Base-by-base conservation (phyloP, 2,888 invertebrate genomes). In the Plusia festucae region DNA sequence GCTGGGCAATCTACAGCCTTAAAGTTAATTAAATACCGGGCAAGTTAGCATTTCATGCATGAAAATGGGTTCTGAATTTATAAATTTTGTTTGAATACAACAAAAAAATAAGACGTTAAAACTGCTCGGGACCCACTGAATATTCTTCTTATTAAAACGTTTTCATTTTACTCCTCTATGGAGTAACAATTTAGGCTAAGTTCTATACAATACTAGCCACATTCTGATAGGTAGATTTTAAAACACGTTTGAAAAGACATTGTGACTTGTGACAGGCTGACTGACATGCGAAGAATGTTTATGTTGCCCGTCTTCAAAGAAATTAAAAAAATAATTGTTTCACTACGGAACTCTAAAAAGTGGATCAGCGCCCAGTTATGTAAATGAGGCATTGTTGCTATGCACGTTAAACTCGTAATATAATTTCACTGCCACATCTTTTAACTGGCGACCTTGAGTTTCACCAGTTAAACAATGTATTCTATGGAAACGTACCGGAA, bases 351-450 rank as follows among this genome's bases (percentile, higher is more conserved):
- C 46, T 20, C 46, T 49, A 49, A 72, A 81, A 85, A 81, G 84
- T 82, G 81, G 76, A 79, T 81, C 78, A 74, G 79, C 81, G 84
- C 84, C 85, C 85, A 85, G 86, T 90, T 90, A 91, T 91, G 91
- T 85, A 90, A 91, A 91, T 88, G 78, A 83, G 72, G 76, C 85
- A 87, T 88, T 92, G 93, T 93, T 92, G 90, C 92, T 85, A 91
- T 85, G 91, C 89, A 82, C 83, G 81, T 76, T 81, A 64, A 73
- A 81, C 74, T 80, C 80, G 81, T 84, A 82, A 84, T 78, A 84
- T 61, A 82, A 85, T 86, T 85, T 86, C 84, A 84, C 83, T 85
- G 77, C 74, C 75, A 83, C 83, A 82, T 83, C 85, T 83, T 82
- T 61, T 71, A 74, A 69, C 71, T 74, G 79, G 68, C 85, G 83